phyloP scores from a whole-genome alignment of 2,797 vertebrate species.

The Valencia hispanica region DNA sequence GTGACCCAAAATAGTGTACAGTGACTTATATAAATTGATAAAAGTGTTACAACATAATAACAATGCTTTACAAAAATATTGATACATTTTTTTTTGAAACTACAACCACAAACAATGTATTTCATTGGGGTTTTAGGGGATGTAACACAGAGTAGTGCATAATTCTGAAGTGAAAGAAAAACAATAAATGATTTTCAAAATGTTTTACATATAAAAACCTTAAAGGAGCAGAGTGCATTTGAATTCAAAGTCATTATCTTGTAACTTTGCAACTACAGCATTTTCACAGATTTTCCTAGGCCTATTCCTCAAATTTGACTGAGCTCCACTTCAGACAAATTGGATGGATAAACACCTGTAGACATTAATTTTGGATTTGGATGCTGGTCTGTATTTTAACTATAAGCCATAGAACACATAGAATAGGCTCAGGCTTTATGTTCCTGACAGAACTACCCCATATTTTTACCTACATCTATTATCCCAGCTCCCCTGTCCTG shows the following conservation, averaged over 20 bases:
- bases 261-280: not conserved
- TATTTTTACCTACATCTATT: not conserved
- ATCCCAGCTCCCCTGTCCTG: not conserved
- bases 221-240: not conserved
- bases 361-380: not conserved
- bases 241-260: not conserved
- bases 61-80: not conserved
- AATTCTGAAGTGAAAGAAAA: not conserved
- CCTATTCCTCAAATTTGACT: not conserved
- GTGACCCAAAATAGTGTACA: not conserved
- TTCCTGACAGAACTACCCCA: not conserved
- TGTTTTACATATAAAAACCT: not conserved
- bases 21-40: not conserved
- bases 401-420: not conserved
- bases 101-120: not conserved
- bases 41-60: not conserved
- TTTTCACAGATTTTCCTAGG: not conserved
- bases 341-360: not conserved
- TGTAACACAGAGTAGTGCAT: not conserved
- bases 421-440: not conserved
- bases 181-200: not conserved
- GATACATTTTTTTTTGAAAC: not conserved
- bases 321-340: not conserved
- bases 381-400: not conserved
- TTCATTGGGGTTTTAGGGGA: not conserved